A percentile compares a stretch with the other conserved stretches of the same genome.
These are phyloP conservation scores for Megaptera novaeangliae DNA, from an alignment of 2,113 vertebrate genomes.

Conservation along the genomic window DNA sequence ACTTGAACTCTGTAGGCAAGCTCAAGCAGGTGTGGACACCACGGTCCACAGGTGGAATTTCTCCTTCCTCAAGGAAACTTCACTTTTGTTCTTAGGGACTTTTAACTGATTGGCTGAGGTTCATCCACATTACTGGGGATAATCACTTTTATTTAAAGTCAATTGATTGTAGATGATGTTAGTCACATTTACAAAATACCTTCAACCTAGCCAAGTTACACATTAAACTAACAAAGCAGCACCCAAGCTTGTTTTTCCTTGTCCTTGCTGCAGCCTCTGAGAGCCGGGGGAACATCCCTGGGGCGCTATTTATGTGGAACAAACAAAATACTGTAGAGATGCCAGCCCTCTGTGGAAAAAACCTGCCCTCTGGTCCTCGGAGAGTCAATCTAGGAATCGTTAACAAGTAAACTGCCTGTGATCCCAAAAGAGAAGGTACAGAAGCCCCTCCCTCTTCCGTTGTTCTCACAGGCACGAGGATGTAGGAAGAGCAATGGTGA, in stretches of 20 bases:
- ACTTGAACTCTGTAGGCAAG: not conserved
- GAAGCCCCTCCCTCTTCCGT: not conserved
- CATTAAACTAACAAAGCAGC: not conserved
- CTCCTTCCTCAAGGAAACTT: not conserved
- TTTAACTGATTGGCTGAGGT: not conserved
- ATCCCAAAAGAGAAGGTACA: not conserved
- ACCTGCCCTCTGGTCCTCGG: not conserved
- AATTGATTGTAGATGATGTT: not conserved
- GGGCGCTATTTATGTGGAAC: not conserved
- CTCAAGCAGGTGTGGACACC: not conserved
- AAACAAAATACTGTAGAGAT: not conserved
- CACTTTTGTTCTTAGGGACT: not conserved
- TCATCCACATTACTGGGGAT: not conserved
- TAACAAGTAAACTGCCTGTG: not conserved
- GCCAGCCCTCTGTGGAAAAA: not conserved
- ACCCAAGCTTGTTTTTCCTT: not conserved
- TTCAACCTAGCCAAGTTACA: not conserved
- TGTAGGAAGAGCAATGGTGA: no score
- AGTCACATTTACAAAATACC: not conserved
- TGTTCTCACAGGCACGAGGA: not conserved
- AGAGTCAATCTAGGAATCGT: not conserved
- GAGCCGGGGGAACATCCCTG: not conserved
- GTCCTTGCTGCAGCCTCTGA: not conserved
- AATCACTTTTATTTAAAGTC: not conserved
- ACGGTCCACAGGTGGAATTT: rapidly evolving